phyloP scores from a whole-genome alignment of 2,888 invertebrate species.

The Laothoe populi region DNA sequence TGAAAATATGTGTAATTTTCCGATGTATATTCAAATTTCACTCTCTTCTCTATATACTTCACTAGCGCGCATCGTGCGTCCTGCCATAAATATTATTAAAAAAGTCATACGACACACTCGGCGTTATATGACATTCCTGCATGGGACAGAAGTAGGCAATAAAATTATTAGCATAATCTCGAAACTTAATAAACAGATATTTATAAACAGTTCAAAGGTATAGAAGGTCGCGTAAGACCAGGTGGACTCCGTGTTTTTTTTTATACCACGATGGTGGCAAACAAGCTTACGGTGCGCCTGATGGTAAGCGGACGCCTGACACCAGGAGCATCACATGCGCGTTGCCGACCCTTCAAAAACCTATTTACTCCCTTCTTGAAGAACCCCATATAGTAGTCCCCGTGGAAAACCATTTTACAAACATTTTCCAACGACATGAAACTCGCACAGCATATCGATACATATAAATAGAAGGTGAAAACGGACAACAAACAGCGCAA shows the following conservation, averaged over 20 bases:
- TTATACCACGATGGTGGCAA: not conserved
- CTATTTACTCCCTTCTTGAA: no score
- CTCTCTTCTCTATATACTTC: slow-evolving; percentile 4
- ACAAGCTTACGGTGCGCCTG: no score
- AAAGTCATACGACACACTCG: no score
- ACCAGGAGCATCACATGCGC: no score
- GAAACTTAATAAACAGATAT: not conserved
- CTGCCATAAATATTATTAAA: no score
- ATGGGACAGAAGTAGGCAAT: not conserved
- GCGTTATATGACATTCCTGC: slow-evolving; percentile 2
- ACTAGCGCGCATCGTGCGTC: not conserved
- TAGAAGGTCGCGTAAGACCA: not conserved
- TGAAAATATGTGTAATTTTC: slow-evolving; percentile 56
- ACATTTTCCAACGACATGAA: no score
- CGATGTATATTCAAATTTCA: slow-evolving; percentile 36
- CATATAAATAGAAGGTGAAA: not conserved
- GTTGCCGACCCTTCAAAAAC: no score
- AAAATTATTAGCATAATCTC: slow-evolving; percentile 2
- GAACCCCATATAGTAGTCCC: no score
- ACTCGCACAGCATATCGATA: not conserved
- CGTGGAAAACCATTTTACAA: no score
- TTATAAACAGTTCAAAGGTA: not conserved
- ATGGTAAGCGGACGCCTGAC: no score
- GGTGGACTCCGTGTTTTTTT: not conserved
- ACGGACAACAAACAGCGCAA: not conserved